phyloP scores from a whole-genome alignment of 1,140 invertebrate species.

The Drosophila albomicans region DNA sequence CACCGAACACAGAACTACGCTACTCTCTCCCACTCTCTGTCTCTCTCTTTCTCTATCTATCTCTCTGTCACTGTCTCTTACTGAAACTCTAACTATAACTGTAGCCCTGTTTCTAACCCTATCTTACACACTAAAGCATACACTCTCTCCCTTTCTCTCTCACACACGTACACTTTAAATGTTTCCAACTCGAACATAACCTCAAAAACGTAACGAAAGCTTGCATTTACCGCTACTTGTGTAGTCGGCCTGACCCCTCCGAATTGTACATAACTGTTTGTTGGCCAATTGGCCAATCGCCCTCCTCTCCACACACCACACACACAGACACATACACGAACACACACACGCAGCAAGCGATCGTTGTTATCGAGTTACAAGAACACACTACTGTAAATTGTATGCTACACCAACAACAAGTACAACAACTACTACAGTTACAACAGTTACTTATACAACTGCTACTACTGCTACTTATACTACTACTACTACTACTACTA shows the following conservation, averaged over 20 bases:
- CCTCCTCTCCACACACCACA: background rate
- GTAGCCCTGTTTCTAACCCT: slow-evolving; percentile 4
- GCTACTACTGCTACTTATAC: background rate
- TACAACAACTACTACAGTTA: background rate
- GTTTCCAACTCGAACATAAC: slow-evolving; percentile 1
- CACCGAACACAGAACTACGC: slow-evolving; percentile 49
- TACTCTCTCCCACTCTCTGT: slow-evolving; percentile 25
- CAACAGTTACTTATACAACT: slow-evolving; percentile 13
- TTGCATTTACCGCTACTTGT: slow-evolving; percentile 25
- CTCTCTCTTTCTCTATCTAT: slow-evolving; percentile 15
- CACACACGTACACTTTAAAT: slow-evolving; percentile 5
- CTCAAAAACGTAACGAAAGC: slow-evolving; percentile 17
- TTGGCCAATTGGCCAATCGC: slow-evolving; percentile 7
- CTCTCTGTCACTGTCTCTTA: slow-evolving; percentile 19
- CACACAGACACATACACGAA: background rate
- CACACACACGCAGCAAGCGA: slow-evolving; percentile 2
- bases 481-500: slow-evolving; percentile 14
- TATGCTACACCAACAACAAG: slow-evolving; percentile 2
- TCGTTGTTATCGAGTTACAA: slow-evolving; percentile 7
- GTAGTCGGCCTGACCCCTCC: slow-evolving; percentile 4
- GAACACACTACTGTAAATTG: slow-evolving; percentile 2
- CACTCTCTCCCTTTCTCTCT: slow-evolving; percentile 15
- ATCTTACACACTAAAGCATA: slow-evolving; percentile 16
- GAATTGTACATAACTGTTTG: slow-evolving; percentile 9
- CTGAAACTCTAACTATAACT: background rate